These are phyloP conservation scores for Meandrusa payeni DNA, from an alignment of 2,888 invertebrate species.

Conservation along the genomic window DNA sequence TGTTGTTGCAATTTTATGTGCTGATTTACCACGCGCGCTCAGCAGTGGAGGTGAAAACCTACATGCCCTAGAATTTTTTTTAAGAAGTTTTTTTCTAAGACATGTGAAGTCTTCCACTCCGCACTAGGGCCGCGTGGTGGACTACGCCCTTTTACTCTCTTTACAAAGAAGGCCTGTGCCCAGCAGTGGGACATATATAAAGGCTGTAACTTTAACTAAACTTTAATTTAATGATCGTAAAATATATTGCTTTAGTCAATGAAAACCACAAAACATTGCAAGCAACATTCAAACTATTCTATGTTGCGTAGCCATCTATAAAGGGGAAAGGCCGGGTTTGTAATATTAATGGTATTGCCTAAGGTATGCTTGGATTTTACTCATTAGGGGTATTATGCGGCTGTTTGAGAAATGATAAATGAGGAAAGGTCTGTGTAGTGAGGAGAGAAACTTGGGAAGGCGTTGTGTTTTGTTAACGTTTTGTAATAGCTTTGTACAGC, in stretches of 20 bases:
- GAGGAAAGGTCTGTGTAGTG: constrained; percentile 58
- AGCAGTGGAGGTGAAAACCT: no score
- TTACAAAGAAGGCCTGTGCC: no score
- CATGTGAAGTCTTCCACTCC: no score
- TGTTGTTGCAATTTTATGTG: no score
- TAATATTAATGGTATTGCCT: constrained; percentile 73
- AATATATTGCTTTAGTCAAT: constrained; percentile 18
- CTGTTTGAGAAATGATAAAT: constrained; percentile 75
- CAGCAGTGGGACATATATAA: no score
- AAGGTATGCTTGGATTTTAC: constrained; percentile 77
- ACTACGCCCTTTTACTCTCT: no score
- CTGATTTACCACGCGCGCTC: no score
- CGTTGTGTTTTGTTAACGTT: constrained; percentile 61
- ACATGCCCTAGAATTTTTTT: no score
- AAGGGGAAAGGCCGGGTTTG: constrained; percentile 53
- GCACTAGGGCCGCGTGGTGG: no score
- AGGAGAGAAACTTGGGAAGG: constrained; percentile 50
- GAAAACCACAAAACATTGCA: constrained; percentile 30
- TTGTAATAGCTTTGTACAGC: constrained; percentile 50
- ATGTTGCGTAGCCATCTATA: constrained; percentile 39
- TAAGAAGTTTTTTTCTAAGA: no score
- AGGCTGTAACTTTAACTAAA: no score
- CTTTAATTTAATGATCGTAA: constrained; percentile 3
- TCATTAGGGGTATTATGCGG: constrained; percentile 76
- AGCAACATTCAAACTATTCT: constrained; percentile 40